These are phyloP conservation scores for Gari tellinella DNA, from an alignment of 2,888 invertebrate genomes.

Conservation along the genomic window DNA sequence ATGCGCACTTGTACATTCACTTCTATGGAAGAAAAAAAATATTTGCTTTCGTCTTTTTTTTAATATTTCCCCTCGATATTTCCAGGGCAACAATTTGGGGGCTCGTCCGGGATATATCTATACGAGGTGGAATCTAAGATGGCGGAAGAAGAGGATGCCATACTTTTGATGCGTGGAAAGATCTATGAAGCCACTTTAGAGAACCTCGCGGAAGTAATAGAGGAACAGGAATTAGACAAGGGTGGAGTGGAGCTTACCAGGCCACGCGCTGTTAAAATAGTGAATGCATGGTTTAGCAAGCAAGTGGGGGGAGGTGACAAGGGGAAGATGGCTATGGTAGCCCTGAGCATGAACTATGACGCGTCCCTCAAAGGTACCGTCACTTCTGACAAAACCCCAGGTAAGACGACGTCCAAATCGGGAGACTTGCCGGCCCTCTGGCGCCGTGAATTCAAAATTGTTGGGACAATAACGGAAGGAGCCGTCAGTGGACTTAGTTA, in stretches of 20 bases:
- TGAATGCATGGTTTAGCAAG: neutral
- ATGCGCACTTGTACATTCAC: too few species aligned
- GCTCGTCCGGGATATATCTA: neutral
- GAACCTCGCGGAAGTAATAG: neutral
- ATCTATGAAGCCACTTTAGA: neutral
- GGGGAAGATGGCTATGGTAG: slow-evolving; percentile 1
- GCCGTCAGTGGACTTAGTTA: neutral
- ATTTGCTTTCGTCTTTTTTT: too few species aligned
- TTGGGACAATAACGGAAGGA: neutral
- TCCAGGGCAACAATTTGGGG: neutral
- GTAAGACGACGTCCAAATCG: neutral
- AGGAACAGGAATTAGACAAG: neutral
- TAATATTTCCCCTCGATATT: too few species aligned
- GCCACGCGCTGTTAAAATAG: neutral
- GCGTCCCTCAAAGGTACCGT: too few species aligned
- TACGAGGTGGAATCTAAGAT: neutral
- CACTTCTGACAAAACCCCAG: neutral
- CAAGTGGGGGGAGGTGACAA: neutral
- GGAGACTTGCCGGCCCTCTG: neutral
- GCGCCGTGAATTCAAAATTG: neutral
- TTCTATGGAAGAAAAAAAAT: too few species aligned
- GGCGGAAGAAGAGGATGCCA: neutral
- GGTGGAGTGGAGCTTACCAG: neutral
- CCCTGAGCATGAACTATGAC: neutral
- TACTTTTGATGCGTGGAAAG: neutral